phyloP scores from a whole-genome alignment of 2,888 invertebrate species.

The Chloroclystis v-ata region DNA sequence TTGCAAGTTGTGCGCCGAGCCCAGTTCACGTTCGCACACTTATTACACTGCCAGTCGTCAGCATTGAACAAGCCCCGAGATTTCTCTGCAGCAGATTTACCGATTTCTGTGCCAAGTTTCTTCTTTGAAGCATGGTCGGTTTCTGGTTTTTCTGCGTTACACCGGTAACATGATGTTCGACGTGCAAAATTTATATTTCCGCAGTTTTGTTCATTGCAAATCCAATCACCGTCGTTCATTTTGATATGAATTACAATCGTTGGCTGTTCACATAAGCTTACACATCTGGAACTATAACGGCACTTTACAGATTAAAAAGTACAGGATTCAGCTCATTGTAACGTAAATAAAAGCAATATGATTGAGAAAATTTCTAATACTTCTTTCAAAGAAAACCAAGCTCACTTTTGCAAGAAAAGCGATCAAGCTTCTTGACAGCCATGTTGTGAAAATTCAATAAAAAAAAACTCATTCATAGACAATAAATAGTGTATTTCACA shows the following conservation, averaged over 20 bases:
- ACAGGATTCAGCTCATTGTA: slow-evolving; percentile 33
- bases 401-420: slow-evolving; percentile 71
- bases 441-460: slow-evolving; percentile 51
- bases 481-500: not conserved
- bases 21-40: slow-evolving; percentile 99
- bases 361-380: slow-evolving; percentile 45
- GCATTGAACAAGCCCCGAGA: slow-evolving; percentile 97
- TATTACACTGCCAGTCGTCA: slow-evolving; percentile 99
- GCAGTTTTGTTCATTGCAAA: slow-evolving; percentile 84
- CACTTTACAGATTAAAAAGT: slow-evolving; percentile 32
- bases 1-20: slow-evolving; percentile 97
- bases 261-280: slow-evolving; percentile 30
- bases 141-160: slow-evolving; percentile 84
- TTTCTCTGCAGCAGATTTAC: slow-evolving; percentile 98
- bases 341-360: slow-evolving; percentile 64
- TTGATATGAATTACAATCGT: slow-evolving; percentile 44
- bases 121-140: slow-evolving; percentile 77
- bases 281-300: slow-evolving; percentile 31
- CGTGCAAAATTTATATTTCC: slow-evolving; percentile 97
- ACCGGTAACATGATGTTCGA: slow-evolving; percentile 93
- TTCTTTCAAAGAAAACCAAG: slow-evolving; percentile 70
- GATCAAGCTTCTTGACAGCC: slow-evolving; percentile 66
- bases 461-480: slow-evolving; percentile 37
- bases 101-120: slow-evolving; percentile 96
- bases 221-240: slow-evolving; percentile 82